Evolutionary conservation across 1,140 invertebrate genomes (phyloP).

Genomic region (Dendroctonus valens): DNA sequence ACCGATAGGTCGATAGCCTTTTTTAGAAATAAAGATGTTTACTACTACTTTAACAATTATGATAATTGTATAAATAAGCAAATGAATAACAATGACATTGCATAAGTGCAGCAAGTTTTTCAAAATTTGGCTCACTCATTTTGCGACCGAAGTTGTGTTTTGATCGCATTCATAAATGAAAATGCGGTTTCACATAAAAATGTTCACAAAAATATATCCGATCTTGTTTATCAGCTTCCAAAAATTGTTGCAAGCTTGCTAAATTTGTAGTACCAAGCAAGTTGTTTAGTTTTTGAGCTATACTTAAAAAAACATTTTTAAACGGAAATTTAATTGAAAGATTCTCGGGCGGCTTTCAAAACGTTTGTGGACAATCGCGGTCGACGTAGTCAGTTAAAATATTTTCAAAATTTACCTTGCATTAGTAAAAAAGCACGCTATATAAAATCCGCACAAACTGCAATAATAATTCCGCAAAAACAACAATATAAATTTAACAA

Average conservation of each 20-base stretch:
- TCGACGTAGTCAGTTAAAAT: too few species aligned
- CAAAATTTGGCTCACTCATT: neutral
- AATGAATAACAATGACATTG: conserved; percentile 2
- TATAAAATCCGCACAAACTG: too few species aligned
- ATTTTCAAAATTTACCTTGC: too few species aligned
- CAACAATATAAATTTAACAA: too few species aligned
- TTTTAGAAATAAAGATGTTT: too few species aligned
- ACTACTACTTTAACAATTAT: too few species aligned
- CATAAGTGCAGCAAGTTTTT: conserved; percentile 3
- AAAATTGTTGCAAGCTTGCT: conserved; percentile 1
- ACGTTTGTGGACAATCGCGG: too few species aligned
- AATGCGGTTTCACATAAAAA: conserved; percentile 1
- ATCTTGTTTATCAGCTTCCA: conserved; percentile 2
- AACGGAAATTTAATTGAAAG: neutral
- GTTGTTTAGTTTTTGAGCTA: conserved; percentile 2
- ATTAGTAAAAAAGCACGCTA: too few species aligned
- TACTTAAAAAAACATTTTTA: conserved; percentile 3
- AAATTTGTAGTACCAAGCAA: conserved; percentile 1
- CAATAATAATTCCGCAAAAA: too few species aligned
- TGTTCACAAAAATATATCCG: neutral
- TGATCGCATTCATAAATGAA: conserved; percentile 1
- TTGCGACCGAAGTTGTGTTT: conserved; percentile 1
- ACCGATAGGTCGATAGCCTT: too few species aligned
- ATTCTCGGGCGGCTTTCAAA: too few species aligned
- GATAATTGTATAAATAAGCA: conserved; percentile 1